phyloP scores from a whole-genome alignment of 1,140 invertebrate genomes.

The Platyscapa corneri region DNA sequence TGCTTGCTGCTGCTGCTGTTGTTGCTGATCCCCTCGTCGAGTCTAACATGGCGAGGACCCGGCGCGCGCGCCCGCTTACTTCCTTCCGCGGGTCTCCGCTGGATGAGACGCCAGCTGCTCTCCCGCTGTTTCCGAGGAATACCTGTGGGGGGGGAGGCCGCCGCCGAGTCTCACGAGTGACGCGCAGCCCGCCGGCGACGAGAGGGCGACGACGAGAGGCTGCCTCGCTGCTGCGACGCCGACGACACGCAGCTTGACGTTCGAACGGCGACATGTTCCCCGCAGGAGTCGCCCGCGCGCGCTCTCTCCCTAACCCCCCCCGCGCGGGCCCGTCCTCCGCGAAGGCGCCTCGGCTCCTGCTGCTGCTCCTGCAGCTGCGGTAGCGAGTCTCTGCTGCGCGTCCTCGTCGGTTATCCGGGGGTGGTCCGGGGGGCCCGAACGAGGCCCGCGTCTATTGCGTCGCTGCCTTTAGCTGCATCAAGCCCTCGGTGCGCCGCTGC shows the following conservation, averaged over 20 bases:
- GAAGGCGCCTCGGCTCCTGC: background rate
- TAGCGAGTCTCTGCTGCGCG: too few species aligned
- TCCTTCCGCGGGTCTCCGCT: background rate
- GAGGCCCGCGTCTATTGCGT: background rate
- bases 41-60: constrained; percentile 37
- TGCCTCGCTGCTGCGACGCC: background rate
- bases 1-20: too few species aligned
- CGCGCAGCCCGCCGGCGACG: background rate
- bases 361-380: too few species aligned
- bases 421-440: background rate
- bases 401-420: background rate
- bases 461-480: background rate
- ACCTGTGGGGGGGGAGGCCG: background rate
- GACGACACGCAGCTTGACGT: background rate
- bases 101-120: constrained; percentile 8
- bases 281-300: too few species aligned
- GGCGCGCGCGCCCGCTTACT: background rate
- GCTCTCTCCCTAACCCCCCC: background rate
- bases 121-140: too few species aligned
- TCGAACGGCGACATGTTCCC: background rate
- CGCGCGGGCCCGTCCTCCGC: background rate
- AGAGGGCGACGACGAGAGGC: background rate
- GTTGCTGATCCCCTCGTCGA: constrained; percentile 38
- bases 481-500: background rate
- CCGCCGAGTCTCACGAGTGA: background rate